A percentile compares a stretch with the other conserved stretches of the same genome.
These are phyloP conservation scores for honey bee (Apis mellifera) DNA, from an alignment of 1,140 invertebrate genomes.

Conservation along the genomic window Amel_HAv3.1 CM009946.2:3942001-3942500, in stretches of 20 bases:
- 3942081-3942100: conserved; percentile 8
- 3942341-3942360: conserved; percentile 36
- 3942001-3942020: conserved; percentile 10
- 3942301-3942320: conserved; percentile 53
- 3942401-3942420: conserved; percentile 67
- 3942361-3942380: conserved; percentile 51
- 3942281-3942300: background rate
- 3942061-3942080: background rate
- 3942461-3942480: conserved; percentile 74
- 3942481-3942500: conserved; percentile 70
- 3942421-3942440: conserved; percentile 24
- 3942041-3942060: background rate
- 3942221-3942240: background rate
- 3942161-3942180: background rate
- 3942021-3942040: conserved; percentile 24
- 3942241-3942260: background rate
- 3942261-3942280: too few species aligned
- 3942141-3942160: background rate
- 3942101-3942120: background rate
- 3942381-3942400: conserved; percentile 54
- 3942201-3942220: conserved; percentile 24
- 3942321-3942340: conserved; percentile 56
- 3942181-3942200: background rate
- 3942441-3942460: conserved; percentile 53
- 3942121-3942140: conserved; percentile 10